phyloP scores from a whole-genome alignment of 1,140 invertebrate genomes.

The Forficula auricularia region DNA sequence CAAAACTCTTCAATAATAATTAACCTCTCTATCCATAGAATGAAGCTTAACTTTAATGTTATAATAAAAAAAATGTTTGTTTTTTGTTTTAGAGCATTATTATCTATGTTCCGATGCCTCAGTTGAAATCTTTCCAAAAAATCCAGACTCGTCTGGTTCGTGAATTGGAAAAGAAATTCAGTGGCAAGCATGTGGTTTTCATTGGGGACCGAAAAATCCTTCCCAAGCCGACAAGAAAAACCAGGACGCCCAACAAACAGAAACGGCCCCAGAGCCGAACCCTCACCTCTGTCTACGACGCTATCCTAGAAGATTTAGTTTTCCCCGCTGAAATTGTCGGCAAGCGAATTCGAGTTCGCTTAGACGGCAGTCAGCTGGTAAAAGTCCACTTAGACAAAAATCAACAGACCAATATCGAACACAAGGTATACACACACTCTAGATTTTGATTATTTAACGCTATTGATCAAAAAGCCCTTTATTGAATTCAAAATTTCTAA shows the following conservation, averaged over 20 bases:
- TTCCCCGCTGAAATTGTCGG: constrained; percentile 99
- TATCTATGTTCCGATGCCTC: constrained; percentile 96
- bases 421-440: constrained; percentile 59
- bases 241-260: constrained; percentile 85
- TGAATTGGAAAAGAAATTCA: constrained; percentile 99
- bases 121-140: constrained; percentile 93
- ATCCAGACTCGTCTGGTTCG: constrained; percentile 89
- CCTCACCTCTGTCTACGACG: constrained; percentile 92
- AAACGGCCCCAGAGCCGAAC: constrained; percentile 93
- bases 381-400: constrained; percentile 98
- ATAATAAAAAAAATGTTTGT: constrained; percentile 1
- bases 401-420: constrained; percentile 97
- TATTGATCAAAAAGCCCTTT: no score
- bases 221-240: constrained; percentile 93
- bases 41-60: neutral
- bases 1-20: no score
- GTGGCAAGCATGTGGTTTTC: constrained; percentile 96
- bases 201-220: constrained; percentile 95
- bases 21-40: no score
- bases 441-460: constrained; percentile 5
- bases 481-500: no score
- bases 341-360: constrained; percentile 86
- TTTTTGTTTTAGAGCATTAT: constrained; percentile 70
- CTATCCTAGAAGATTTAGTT: constrained; percentile 90
- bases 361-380: constrained; percentile 88